Evolutionary conservation across 2,888 invertebrate species (phyloP).

Genomic region (Drosophila koepferae): DNA sequence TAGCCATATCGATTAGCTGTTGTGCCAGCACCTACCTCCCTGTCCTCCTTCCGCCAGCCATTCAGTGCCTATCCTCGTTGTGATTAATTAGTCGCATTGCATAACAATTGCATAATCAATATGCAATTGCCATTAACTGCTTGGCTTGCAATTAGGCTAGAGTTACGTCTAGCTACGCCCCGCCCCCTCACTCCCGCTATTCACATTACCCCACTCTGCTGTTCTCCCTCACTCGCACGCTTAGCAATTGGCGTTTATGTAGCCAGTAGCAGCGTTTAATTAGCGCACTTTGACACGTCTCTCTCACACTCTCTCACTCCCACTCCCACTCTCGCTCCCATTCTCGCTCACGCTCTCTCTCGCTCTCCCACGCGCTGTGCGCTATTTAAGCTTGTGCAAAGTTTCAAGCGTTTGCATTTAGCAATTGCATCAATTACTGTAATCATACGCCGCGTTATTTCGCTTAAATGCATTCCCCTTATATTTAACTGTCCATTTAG

Average conservation of each 20-base stretch:
- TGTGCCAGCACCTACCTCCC: not conserved
- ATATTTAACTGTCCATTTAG: not conserved
- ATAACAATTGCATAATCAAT: slow-evolving; percentile 79
- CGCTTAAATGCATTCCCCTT: slow-evolving; percentile 1
- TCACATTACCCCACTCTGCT: not conserved
- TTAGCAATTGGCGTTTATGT: slow-evolving; percentile 27
- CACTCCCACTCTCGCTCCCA: not conserved
- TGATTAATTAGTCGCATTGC: slow-evolving; percentile 72
- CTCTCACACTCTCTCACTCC: slow-evolving; percentile 16
- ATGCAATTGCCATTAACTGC: slow-evolving; percentile 65
- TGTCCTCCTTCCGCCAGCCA: not conserved
- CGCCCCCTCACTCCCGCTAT: not conserved
- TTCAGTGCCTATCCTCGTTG: not conserved
- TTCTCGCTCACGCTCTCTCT: not conserved
- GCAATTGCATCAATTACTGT: slow-evolving; percentile 42
- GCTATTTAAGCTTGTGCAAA: slow-evolving; percentile 12
- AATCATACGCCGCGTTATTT: slow-evolving; percentile 42
- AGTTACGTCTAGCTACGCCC: not conserved
- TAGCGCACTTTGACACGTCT: slow-evolving; percentile 50
- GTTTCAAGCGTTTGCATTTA: slow-evolving; percentile 30
- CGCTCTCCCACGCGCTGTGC: not conserved
- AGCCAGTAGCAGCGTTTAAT: slow-evolving; percentile 47
- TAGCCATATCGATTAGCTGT: slow-evolving; percentile 58
- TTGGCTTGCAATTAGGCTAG: slow-evolving; percentile 50
- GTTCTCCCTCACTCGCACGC: not conserved